These are phyloP conservation scores for Myoxocephalus aenaeus DNA, from an alignment of 2,797 vertebrate species.

Conservation along the genomic window DNA sequence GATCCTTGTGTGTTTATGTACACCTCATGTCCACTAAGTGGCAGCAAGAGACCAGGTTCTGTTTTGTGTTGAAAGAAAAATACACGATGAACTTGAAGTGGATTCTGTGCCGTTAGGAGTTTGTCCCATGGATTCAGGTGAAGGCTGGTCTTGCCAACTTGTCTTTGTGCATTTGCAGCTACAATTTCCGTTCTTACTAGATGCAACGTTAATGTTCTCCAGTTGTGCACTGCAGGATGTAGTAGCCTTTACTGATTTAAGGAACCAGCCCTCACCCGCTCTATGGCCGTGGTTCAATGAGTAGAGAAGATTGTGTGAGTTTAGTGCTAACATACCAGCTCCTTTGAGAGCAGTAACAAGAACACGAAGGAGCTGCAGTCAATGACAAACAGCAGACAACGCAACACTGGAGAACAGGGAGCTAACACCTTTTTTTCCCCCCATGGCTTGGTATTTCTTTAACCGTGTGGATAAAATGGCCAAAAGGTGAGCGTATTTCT, in stretches of 20 bases:
- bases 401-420: neutral
- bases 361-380: constrained; percentile 41
- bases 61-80: neutral
- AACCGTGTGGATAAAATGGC: neutral
- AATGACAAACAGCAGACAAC: constrained; percentile 44
- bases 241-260: constrained; percentile 14
- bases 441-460: neutral
- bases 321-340: constrained; percentile 45
- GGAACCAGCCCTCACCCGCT: constrained; percentile 11
- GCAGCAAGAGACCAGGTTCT: constrained; percentile 47
- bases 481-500: neutral
- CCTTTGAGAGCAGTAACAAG: constrained; percentile 45
- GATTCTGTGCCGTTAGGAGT: neutral
- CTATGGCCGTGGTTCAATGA: constrained; percentile 10
- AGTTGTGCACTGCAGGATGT: constrained; percentile 25
- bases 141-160: too few relatives aligned
- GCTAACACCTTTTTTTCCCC: constrained; percentile 21
- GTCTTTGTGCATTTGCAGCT: neutral
- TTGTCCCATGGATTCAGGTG: neutral
- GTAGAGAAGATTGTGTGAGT: constrained; percentile 44
- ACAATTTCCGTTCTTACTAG: neutral
- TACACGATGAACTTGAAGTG: too few relatives aligned
- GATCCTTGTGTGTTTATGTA: neutral
- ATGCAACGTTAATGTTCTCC: constrained; percentile 30
- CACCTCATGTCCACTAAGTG: constrained; percentile 59